Evolutionary conservation across 1,140 invertebrate genomes (phyloP), one percentile per base, ranked within the genome.

Genomic region (Aphis gossypii): DNA sequence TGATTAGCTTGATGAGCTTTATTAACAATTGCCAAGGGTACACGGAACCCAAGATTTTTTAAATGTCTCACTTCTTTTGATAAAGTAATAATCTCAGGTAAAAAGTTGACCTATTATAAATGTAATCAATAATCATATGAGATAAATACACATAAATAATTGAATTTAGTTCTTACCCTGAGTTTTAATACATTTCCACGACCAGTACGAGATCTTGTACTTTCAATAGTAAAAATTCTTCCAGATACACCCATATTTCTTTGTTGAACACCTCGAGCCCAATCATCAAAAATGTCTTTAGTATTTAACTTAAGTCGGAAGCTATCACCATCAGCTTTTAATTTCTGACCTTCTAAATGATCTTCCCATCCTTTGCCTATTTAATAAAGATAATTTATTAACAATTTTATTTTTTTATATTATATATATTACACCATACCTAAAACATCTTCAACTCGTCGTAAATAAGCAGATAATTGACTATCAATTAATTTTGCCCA

Each of bases 401-500:
- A 93, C 2, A 41, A 14, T 35, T 25, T 41, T 41, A 44, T 44
- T 84, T 83, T 25, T 44, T 56, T 14, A 90, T 30, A 82, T 93
- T 76, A 76, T 25, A 0, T 9, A 44, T 25, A 38, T 93, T 89
- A 30, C 8, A 35, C 23, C 35, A 68, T 56, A 97, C 98, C 99
- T 51, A 99, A 96, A 76, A 99, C 99, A 96, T 99, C 99, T 96
- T 99, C 99, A 11, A 99, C 99, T 94, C 99, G 96, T 95, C 98
- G 97, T 95, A 99, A 97, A 95, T 99, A 99, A 94, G 98, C 98
- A 44, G 98, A 98, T n/a, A 99, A 96, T 95, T 99, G 99, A 94
- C 99, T 97, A 95, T 99, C 99, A 95, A 99, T 99, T 96, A 99
- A 99, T 95, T 98, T 98, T 5, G 99, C 98, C 99, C 99, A 99